Percentiles rank a stretch among this genome's conserved stretches.
Conservation (phyloP, 37 sponge, comb jelly and placozoan genomes). For the Mnemiopsis leidyi region DNA sequence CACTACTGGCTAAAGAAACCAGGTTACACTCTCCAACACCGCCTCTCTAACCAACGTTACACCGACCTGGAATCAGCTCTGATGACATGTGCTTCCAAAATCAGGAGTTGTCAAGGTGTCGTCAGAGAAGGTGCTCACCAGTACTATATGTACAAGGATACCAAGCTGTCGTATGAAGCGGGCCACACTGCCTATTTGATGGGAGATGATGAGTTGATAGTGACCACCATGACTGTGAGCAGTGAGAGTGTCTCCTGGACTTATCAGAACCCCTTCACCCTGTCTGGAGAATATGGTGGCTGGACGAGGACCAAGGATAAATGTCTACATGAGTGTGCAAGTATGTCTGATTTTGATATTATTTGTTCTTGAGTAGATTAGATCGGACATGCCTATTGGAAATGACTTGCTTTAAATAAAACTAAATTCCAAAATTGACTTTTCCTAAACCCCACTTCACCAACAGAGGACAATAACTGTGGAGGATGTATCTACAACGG, state of each 20-base stretch:
- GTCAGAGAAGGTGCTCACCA: not conserved
- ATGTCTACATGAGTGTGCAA: not conserved
- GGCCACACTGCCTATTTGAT: not conserved
- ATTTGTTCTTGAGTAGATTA: too few relatives aligned
- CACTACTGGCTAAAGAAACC: constrained; percentile 15
- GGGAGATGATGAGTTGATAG: not conserved
- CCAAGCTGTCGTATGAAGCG: not conserved
- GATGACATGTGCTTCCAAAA: not conserved
- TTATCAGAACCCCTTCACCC: constrained; percentile 4
- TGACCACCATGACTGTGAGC: not conserved
- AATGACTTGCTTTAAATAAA: too few relatives aligned
- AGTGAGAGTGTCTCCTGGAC: not conserved
- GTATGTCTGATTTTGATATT: too few relatives aligned
- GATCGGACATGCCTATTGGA: too few relatives aligned
- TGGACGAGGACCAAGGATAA: not conserved
- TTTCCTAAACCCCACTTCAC: too few relatives aligned
- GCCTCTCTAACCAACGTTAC: not conserved
- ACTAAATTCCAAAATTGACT: too few relatives aligned
- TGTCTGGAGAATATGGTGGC: not conserved
- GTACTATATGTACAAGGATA: not conserved
- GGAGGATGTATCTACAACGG: not conserved
- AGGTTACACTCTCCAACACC: not conserved
- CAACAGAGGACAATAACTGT: too few relatives aligned
- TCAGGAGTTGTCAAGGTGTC: not conserved
- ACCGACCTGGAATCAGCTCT: constrained; percentile 22